These are phyloP conservation scores for Cephus cinctus DNA, from an alignment of 1,140 invertebrate species.

Conservation along the genomic window DNA sequence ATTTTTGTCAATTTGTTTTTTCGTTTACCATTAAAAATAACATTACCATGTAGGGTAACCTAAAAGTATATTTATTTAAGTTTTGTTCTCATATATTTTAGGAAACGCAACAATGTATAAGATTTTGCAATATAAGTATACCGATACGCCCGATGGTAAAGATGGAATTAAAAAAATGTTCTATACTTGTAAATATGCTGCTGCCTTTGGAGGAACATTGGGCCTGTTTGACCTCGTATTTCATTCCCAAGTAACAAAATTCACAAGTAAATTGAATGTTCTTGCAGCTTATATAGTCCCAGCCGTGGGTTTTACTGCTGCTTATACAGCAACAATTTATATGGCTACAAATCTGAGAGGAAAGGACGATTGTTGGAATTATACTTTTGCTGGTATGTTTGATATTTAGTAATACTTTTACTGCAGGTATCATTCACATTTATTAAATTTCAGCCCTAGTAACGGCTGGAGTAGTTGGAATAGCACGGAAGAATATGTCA, in stretches of 20 bases:
- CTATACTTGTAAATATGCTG: slow-evolving; percentile 60
- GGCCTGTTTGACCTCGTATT: slow-evolving; percentile 60
- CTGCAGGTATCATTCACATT: not conserved
- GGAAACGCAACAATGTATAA: too few relatives aligned
- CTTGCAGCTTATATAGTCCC: slow-evolving; percentile 59
- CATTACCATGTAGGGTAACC: too few relatives aligned
- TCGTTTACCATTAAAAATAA: too few relatives aligned
- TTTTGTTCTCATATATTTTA: too few relatives aligned
- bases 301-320: slow-evolving; percentile 62
- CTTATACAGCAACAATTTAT: slow-evolving; percentile 65
- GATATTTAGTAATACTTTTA: not conserved
- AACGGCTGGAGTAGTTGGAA: not conserved
- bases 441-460: not conserved
- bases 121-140: too few relatives aligned
- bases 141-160: slow-evolving; percentile 70
- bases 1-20: too few relatives aligned
- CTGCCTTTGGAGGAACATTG: slow-evolving; percentile 43
- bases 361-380: slow-evolving; percentile 62
- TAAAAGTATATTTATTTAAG: too few relatives aligned
- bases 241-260: slow-evolving; percentile 59
- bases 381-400: slow-evolving; percentile 36
- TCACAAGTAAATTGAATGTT: slow-evolving; percentile 51
- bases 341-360: slow-evolving; percentile 59
- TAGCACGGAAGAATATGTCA: not conserved
- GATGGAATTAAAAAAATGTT: slow-evolving; percentile 65